Evolutionary conservation across 92 coral and sea anemone species (phyloP).

Genomic region (Palythoa grandiflora): DNA sequence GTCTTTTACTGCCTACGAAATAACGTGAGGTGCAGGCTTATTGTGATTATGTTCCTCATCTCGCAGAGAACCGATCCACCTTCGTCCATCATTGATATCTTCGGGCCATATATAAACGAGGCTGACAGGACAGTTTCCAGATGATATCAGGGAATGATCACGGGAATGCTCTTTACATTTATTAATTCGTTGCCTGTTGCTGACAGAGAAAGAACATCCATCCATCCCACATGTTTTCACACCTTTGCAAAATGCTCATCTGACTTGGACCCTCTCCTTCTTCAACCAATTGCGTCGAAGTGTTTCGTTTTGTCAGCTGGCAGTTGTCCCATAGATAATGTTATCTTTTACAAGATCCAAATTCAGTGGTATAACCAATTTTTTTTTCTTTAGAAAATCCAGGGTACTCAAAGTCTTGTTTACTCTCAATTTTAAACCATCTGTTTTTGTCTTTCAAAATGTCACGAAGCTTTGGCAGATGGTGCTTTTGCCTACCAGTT

Average conservation of each 20-base stretch:
- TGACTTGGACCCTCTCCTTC: not conserved
- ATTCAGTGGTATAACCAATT: slow-evolving; percentile 3
- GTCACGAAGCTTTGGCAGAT: slow-evolving; percentile 49
- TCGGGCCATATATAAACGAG: not conserved
- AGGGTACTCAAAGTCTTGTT: slow-evolving; percentile 49
- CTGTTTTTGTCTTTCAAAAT: slow-evolving; percentile 20
- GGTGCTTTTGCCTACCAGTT: slow-evolving; percentile 22
- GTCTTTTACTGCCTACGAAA: slow-evolving; percentile 50
- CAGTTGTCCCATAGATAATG: slow-evolving; percentile 35
- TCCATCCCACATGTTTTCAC: not conserved
- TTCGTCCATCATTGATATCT: slow-evolving; percentile 23
- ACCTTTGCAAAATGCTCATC: not conserved
- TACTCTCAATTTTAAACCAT: slow-evolving; percentile 34
- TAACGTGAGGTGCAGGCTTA: slow-evolving; percentile 51
- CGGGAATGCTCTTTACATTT: slow-evolving; percentile 9
- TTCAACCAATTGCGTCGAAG: slow-evolving; percentile 8
- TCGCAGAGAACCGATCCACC: slow-evolving; percentile 56
- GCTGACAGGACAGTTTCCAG: slow-evolving; percentile 4
- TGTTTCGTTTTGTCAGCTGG: slow-evolving; percentile 14
- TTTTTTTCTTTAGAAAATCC: slow-evolving; percentile 4
- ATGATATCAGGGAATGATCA: not conserved
- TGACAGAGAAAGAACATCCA: not conserved
- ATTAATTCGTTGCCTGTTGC: slow-evolving; percentile 6
- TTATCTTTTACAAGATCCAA: not conserved
- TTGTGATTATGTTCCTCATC: slow-evolving; percentile 50